Base-by-base conservation (phyloP, 2,113 vertebrate species). In the Ranitomeya imitator region DNA sequence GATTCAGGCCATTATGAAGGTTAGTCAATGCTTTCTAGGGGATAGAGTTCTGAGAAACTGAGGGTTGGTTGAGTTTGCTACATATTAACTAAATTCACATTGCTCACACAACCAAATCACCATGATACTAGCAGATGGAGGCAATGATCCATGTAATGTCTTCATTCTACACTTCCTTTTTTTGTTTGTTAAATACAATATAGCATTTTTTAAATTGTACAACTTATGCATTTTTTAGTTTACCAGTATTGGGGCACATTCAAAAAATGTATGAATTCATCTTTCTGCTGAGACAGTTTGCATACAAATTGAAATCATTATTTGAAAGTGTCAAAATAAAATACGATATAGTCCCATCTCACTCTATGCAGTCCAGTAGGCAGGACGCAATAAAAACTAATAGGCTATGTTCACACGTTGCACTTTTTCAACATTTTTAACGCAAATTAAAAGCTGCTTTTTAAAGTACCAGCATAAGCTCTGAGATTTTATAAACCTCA, bases 1-100 rank as follows among this genome's bases (percentile, higher is more conserved):
- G 26, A 54, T 23, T 61, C 52, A 83, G 80, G 73, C 54, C 37
- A 60, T 71, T 77, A n/a, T 51, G 45, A 67, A 63, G 23, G 79
- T 69, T 79, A 51, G 18, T 52, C 8, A 31, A 18, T 37, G 79
- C 31, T 65, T 83, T 83, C 73, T 88, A 45, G 80, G 69, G 21
- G 57, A 77, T 52, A 2, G n/a, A 78, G n/a, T 76, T 84, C 59
- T 67, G 59, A 67, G 51, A 83, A 67, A 11, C 26, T 31, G 16
- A 76, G 79, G 21, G 71, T 21, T 59, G 69, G 74, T 61, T 55
- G 16, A 23, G 59, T 74, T 4, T 63, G 57, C 59, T 85, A 85
- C 37, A 83, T 76, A 88, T 85, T 71, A 85, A 85, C 81, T 59
- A 85, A 89, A 78, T 63, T 52, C 61, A 69, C 23, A 79, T 51